Base-by-base conservation (phyloP, 2,888 invertebrate species). In the Drosophila subquinaria region DNA sequence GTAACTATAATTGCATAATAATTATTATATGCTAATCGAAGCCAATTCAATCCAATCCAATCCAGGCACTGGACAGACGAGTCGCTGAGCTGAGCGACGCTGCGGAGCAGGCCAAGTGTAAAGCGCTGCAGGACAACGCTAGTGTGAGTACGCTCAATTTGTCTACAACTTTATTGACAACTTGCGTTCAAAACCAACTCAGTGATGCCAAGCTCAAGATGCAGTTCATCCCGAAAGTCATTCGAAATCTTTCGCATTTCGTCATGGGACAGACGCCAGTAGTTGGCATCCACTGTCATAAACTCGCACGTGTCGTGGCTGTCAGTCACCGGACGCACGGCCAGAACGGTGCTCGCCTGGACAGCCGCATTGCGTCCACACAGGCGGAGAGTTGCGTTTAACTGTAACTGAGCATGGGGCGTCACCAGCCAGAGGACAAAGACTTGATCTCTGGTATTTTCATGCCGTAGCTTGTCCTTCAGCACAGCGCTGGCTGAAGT, bases 81-180 rank as follows among this genome's bases (percentile, higher is more conserved):
- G 95, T 96, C 73, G 93, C 94, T 42, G 94, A 94, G 70, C 93
- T 96, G 77, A 91, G 93, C 17, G 95, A 96, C 87, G 95, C 95
- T 69, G 94, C 94, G 50, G 96, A 96, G 79, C 95, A 95, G 91
- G 93, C 92, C 66, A 95, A 95, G 92, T 96, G 96, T 89, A 95
- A 95, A 93, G 92, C 94, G 72, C 95, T 97, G 80, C 94, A 95
- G 92, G 95, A 96, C 82, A 96, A 96, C 92, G 95, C 96, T 76
- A 96, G 96, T 93, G 96, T 96, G 93, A 95, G 96, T 94, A 56
- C 3, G n/a, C 11, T 15, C 17, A 27, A 42, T 23, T 45, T 51
- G 30, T 20, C 17, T 45, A 1, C 13, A 23, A n/a, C 27, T 40
- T 52, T 47, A 47, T 45, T 23, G 33, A 15, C 8, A 50, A 17